A percentile compares a stretch with the other conserved stretches of the same genome.
These are phyloP conservation scores for Malurus alboscapulatus DNA, from an alignment of 2,113 vertebrate genomes.

Conservation along the genomic window DNA sequence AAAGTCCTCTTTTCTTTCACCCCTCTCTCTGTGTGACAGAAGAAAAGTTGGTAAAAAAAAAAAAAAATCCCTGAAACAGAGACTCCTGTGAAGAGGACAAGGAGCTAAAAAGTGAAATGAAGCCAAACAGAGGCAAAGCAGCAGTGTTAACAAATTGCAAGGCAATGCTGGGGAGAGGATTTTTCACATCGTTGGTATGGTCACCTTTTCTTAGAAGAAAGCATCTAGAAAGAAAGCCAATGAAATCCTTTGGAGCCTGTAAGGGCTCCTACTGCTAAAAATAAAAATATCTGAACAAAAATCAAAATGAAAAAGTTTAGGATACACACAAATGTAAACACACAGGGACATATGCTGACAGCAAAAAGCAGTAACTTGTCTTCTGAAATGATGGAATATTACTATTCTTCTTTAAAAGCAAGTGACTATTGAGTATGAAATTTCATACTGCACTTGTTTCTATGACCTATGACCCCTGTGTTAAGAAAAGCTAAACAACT, in stretches of 20 bases:
- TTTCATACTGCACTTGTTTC: conserved; percentile 26
- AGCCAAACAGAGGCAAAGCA: not conserved
- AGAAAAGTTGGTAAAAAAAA: not conserved
- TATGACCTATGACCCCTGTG: not conserved
- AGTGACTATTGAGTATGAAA: not conserved
- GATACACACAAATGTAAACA: not conserved
- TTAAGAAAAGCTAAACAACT: conserved; percentile 20
- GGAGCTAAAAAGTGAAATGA: not conserved
- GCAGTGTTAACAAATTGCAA: not conserved
- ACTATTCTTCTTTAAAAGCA: conserved; percentile 6
- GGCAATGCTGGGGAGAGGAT: not conserved
- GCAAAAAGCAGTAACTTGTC: not conserved
- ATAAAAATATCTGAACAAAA: not conserved
- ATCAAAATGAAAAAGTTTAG: not conserved
- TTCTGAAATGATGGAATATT: not conserved
- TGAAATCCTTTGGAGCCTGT: not conserved
- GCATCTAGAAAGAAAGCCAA: not conserved
- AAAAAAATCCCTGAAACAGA: not conserved
- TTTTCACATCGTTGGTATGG: not conserved
- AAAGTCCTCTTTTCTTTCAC: not conserved
- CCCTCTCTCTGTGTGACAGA: not conserved
- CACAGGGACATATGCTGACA: not conserved
- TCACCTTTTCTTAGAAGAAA: not conserved
- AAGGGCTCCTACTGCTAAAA: not conserved
- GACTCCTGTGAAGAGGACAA: not conserved